phyloP scores from a whole-genome alignment of 2,113 vertebrate species.

The Shinisaurus crocodilurus region DNA sequence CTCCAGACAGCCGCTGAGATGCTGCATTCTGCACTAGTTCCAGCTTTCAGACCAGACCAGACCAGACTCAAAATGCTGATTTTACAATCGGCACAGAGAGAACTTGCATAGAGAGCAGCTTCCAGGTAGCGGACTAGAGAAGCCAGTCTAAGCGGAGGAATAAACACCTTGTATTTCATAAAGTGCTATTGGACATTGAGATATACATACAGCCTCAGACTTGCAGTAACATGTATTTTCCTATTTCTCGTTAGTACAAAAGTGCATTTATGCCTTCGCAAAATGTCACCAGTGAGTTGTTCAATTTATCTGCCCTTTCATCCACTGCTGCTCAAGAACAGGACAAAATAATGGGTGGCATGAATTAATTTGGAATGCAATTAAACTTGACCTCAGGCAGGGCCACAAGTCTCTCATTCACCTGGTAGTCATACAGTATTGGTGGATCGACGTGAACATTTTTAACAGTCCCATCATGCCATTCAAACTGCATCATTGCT shows the following conservation, averaged over 20 bases:
- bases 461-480: conserved; percentile 85
- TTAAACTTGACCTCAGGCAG: not conserved
- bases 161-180: not conserved
- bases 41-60: no score
- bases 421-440: conserved; percentile 82
- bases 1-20: no score
- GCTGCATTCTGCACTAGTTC: no score
- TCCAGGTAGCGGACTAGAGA: not conserved
- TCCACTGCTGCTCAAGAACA: not conserved
- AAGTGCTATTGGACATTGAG: not conserved
- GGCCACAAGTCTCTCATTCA: conserved; percentile 44
- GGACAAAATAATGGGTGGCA: not conserved
- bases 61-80: not conserved
- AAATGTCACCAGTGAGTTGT: not conserved
- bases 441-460: conserved; percentile 83
- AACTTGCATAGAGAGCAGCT: not conserved
- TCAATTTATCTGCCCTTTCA: not conserved
- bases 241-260: not conserved
- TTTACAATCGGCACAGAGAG: not conserved
- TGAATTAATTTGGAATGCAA: not conserved
- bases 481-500: conserved; percentile 82
- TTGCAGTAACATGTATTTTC: not conserved
- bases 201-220: not conserved
- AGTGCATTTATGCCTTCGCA: not conserved
- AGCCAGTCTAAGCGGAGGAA: not conserved